These are phyloP conservation scores for Nomada lathburiana DNA, from an alignment of 2,888 invertebrate species.

Conservation along the genomic window DNA sequence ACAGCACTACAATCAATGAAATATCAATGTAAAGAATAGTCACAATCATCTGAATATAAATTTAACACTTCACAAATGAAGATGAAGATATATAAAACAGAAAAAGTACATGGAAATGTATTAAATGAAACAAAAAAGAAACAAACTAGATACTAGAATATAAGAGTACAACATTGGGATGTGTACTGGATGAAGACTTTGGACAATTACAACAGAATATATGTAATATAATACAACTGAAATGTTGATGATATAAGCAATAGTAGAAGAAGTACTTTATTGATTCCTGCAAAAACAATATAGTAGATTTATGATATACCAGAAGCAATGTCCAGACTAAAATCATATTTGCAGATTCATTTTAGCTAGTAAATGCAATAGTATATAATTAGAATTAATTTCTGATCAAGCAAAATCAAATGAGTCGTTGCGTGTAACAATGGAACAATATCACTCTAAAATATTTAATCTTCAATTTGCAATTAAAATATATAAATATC, in stretches of 20 bases:
- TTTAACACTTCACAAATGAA: slow-evolving; percentile 60
- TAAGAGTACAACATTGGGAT: slow-evolving; percentile 77
- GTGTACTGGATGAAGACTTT: slow-evolving; percentile 79
- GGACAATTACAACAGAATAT: slow-evolving; percentile 47
- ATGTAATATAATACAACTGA: slow-evolving; percentile 54
- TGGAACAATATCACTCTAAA: slow-evolving; percentile 20
- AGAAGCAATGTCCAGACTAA: slow-evolving; percentile 52
- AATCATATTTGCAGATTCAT: slow-evolving; percentile 49
- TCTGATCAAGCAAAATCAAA: slow-evolving; percentile 43
- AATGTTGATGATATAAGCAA: slow-evolving; percentile 34
- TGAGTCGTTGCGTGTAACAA: slow-evolving; percentile 40
- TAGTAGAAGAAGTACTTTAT: slow-evolving; percentile 38
- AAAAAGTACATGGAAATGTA: slow-evolving; percentile 65
- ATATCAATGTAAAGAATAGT: slow-evolving; percentile 65
- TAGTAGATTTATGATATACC: slow-evolving; percentile 37
- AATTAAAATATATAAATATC: slow-evolving; percentile 27
- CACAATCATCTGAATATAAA: slow-evolving; percentile 74
- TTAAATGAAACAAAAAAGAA: slow-evolving; percentile 58
- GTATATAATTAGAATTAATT: slow-evolving; percentile 24
- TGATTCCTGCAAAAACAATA: slow-evolving; percentile 33
- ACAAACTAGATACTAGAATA: slow-evolving; percentile 63
- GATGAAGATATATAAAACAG: slow-evolving; percentile 66
- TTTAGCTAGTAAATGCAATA: slow-evolving; percentile 36
- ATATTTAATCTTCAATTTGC: slow-evolving; percentile 28
- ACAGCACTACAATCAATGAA: slow-evolving; percentile 43